A percentile compares a stretch with the other conserved stretches of the same genome.
These are phyloP conservation scores for Nowickia ferox DNA, from an alignment of 2,888 invertebrate species.

Conservation along the genomic window DNA sequence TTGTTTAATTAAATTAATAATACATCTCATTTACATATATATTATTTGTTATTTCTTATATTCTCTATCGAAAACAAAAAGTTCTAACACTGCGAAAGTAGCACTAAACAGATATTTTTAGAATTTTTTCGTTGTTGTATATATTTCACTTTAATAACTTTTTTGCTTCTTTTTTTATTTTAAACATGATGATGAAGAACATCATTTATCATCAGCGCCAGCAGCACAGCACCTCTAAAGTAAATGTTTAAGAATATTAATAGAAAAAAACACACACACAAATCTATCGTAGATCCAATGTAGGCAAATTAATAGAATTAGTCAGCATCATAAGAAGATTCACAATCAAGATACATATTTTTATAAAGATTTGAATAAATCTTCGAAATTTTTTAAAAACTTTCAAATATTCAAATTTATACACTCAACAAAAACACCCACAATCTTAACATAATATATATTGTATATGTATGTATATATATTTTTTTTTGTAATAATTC, in stretches of 20 bases:
- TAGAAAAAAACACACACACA: background rate
- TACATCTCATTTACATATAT: background rate
- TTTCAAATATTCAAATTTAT: slow-evolving; percentile 9
- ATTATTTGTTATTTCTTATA: background rate
- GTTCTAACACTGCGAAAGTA: slow-evolving; percentile 24
- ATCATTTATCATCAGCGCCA: slow-evolving; percentile 33
- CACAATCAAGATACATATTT: slow-evolving; percentile 17
- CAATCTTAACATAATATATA: slow-evolving; percentile 14
- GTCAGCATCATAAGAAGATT: slow-evolving; percentile 59
- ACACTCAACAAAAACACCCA: slow-evolving; percentile 13
- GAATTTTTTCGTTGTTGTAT: slow-evolving; percentile 20
- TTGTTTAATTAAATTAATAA: background rate
- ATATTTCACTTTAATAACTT: slow-evolving; percentile 33
- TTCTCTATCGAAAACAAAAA: background rate
- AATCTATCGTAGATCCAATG: slow-evolving; percentile 37
- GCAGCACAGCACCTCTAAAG: slow-evolving; percentile 45
- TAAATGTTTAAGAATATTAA: slow-evolving; percentile 17
- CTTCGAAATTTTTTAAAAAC: background rate
- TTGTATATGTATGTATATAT: too few species aligned
- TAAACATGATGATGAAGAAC: slow-evolving; percentile 34
- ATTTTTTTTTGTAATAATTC: background rate
- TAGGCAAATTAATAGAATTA: slow-evolving; percentile 70
- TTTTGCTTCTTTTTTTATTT: slow-evolving; percentile 21
- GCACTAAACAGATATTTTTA: slow-evolving; percentile 54
- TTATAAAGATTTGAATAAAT: background rate